Evolutionary conservation across 92 coral and sea anemone genomes (phyloP).

Genomic region (Muricea muricata): DNA sequence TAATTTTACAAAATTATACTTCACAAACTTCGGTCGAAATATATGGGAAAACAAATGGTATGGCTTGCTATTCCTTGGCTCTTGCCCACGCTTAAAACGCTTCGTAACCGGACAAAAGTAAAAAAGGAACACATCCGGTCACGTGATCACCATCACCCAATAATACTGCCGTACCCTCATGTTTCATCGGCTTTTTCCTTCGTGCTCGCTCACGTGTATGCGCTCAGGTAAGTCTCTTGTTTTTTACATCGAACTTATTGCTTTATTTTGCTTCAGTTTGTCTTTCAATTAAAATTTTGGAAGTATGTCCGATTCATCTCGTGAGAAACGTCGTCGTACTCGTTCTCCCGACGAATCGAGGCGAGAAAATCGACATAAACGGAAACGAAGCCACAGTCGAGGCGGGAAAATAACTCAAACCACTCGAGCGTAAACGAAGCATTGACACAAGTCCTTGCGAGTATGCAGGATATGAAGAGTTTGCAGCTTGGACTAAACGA

Average conservation of each 20-base stretch:
- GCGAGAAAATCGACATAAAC: background rate
- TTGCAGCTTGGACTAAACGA: constrained; percentile 23
- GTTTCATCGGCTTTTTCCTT: constrained; percentile 10
- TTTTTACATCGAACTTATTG: background rate
- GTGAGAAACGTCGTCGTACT: constrained; percentile 21
- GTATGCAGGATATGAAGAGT: constrained; percentile 19
- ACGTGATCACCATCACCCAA: background rate
- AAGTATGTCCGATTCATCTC: background rate
- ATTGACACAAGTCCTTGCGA: background rate
- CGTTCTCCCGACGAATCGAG: constrained; percentile 13
- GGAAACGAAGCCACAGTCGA: constrained; percentile 12
- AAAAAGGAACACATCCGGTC: background rate
- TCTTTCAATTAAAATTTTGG: no score
- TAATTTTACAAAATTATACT: no score
- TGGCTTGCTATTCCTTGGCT: constrained; percentile 3
- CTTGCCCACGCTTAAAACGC: background rate
- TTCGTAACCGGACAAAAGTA: constrained; percentile 7
- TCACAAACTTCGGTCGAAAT: no score
- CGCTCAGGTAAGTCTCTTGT: constrained; percentile 25
- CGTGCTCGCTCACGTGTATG: no score
- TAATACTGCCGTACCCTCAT: background rate
- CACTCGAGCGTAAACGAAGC: background rate
- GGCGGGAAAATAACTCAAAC: constrained; percentile 29
- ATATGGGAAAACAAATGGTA: background rate
- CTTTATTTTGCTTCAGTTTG: background rate